A percentile compares a stretch with the other conserved stretches of the same genome.
phyloP scores from a whole-genome alignment of 2,113 vertebrate species.

The Sebastes schlegelii region DNA sequence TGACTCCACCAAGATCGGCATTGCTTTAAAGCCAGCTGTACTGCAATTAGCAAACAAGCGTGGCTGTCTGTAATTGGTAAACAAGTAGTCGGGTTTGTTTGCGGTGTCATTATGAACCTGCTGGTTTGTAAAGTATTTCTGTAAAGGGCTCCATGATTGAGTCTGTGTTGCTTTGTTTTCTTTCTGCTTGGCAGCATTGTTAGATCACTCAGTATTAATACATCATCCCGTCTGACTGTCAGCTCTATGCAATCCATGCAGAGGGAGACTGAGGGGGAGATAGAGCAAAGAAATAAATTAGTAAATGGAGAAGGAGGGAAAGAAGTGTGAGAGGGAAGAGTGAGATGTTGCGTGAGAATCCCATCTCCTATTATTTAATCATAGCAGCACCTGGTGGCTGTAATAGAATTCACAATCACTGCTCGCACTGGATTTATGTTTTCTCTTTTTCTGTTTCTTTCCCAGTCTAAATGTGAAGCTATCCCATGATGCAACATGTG shows the following conservation, averaged over 20 bases:
- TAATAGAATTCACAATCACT: constrained; percentile 42
- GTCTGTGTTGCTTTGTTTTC: constrained; percentile 27
- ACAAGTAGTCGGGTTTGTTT: constrained; percentile 62
- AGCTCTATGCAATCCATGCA: constrained; percentile 20
- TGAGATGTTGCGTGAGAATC: constrained; percentile 19
- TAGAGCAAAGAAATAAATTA: constrained; percentile 28
- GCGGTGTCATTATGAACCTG: constrained; percentile 51
- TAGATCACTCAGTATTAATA: constrained; percentile 36
- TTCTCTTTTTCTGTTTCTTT: background rate
- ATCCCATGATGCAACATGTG: constrained; percentile 99
- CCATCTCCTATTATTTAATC: constrained; percentile 59
- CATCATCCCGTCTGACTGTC: constrained; percentile 24
- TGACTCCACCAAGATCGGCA: constrained; percentile 25
- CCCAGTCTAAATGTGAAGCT: constrained; percentile 95
- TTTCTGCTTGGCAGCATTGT: constrained; percentile 26
- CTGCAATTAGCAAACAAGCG: constrained; percentile 68
- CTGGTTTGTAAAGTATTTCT: constrained; percentile 52
- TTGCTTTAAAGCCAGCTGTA: constrained; percentile 54
- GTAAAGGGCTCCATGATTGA: constrained; percentile 33
- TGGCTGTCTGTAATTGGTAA: constrained; percentile 66
- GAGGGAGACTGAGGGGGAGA: constrained; percentile 4
- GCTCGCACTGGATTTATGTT: constrained; percentile 11
- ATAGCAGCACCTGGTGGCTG: constrained; percentile 78
- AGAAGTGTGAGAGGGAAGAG: background rate
- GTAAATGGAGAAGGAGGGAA: constrained; percentile 11